phyloP scores from a whole-genome alignment of 2,113 vertebrate species.

The Catharus minimus region DNA sequence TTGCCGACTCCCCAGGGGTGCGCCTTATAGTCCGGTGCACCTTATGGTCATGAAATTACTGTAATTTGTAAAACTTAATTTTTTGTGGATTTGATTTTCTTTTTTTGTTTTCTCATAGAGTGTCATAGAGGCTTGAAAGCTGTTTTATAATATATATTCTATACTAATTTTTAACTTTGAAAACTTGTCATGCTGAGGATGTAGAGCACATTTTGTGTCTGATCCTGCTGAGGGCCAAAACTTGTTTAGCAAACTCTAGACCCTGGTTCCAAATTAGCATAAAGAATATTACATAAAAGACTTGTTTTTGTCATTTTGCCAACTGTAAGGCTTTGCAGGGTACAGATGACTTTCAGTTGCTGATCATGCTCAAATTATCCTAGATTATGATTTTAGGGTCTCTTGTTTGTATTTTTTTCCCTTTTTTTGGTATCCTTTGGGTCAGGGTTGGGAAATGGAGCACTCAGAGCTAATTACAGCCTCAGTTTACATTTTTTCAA shows the following conservation, averaged over 20 bases:
- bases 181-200: neutral
- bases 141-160: neutral
- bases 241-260: neutral
- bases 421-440: neutral
- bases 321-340: neutral
- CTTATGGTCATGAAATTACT: too few relatives aligned
- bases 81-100: neutral
- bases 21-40: too few relatives aligned
- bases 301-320: neutral
- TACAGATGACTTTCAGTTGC: neutral
- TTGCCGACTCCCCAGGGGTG: too few relatives aligned
- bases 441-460: neutral
- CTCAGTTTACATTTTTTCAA: neutral
- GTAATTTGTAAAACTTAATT: neutral
- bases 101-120: neutral
- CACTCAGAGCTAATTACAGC: neutral
- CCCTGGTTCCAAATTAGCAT: neutral
- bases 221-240: neutral
- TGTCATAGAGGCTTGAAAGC: neutral
- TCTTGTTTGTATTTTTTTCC: neutral
- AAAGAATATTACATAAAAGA: neutral
- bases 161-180: neutral
- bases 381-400: neutral
- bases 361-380: neutral
- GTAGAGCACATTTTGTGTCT: neutral